Base-by-base conservation (phyloP, 1,140 invertebrate genomes). In the Lordiphosa mommai region DNA sequence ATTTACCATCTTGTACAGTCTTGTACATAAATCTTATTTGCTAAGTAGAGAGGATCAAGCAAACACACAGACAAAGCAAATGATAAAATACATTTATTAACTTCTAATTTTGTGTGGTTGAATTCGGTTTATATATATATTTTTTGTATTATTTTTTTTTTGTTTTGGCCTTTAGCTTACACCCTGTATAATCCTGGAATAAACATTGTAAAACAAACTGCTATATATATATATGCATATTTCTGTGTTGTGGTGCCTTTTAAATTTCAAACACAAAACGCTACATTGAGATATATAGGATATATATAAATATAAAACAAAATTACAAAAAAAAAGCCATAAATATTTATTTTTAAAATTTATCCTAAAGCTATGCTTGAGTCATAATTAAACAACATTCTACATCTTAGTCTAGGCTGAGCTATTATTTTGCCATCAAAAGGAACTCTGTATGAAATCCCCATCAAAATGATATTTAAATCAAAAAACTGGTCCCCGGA, bases 121-220 rank as follows among this genome's bases (percentile, higher is more conserved):
- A 17, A 3, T 16, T 38, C 4, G 9, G 3, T 4, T 16, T 9
- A 9, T 40, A 6, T 40, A 7, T 20, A 4, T 40, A 17, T 40
- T n/a, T 40, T 20, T 40, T n/a, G n/a, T n/a, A 10, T 10, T 43
- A 17, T 30, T 10, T 16, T 32, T 12, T 49, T 34, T 65, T 57
- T 38, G 49, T 57, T 76, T 73, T 79, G 69, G 74, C 74, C 61
- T 66, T 61, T 73, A 41, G 52, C 60, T 60, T 71, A 50, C 76
- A 80, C 74, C 74, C 74, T 80, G 74, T 80, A 71, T 82, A 66
- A 76, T 71, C 74, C 74, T 71, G 58, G 56, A 67, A 56, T 61
- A 67, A 55, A 48, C 38, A 68, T 43, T 43, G 9, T 7, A 27
- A 23, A 43, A 20, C 10, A 43, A 27, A 43, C 40, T 43, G 1